Conservation (phyloP, 1,140 invertebrate genomes). For the Sinonovacula constricta region DNA sequence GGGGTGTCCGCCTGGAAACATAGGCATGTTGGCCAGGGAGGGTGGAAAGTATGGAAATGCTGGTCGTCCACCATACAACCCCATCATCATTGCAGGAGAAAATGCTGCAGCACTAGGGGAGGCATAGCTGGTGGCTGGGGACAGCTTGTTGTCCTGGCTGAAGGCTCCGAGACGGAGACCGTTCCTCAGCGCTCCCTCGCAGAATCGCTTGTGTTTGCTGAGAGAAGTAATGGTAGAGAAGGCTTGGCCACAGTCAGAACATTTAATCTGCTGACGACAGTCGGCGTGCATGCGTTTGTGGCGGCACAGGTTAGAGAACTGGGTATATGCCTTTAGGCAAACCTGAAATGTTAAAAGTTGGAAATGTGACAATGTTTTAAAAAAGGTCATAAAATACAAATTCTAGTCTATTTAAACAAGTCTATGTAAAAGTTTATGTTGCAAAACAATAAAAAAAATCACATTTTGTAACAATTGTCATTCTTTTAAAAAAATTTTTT, state of each 20-base stretch:
- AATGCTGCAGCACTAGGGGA: conserved; percentile 46
- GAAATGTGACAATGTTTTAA: too few relatives aligned
- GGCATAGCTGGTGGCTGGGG: conserved; percentile 40
- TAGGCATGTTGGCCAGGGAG: conserved; percentile 55
- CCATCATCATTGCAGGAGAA: conserved; percentile 59
- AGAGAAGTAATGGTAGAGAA: conserved; percentile 91
- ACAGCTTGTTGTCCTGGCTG: conserved; percentile 32
- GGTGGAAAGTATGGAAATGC: conserved; percentile 73
- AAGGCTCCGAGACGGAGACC: conserved; percentile 55
- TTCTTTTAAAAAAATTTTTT: too few relatives aligned
- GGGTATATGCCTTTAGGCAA: conserved; percentile 94
- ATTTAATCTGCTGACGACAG: conserved; percentile 83
- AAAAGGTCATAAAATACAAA: too few relatives aligned
- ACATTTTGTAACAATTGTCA: too few relatives aligned
- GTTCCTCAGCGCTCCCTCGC: conserved; percentile 79
- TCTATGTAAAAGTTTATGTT: too few relatives aligned
- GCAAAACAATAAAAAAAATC: too few relatives aligned
- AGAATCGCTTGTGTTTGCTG: conserved; percentile 82
- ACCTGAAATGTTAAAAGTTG: too few relatives aligned
- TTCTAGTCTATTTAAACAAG: too few relatives aligned
- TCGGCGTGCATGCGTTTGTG: conserved; percentile 99
- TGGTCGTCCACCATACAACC: conserved; percentile 61
- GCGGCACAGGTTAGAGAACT: conserved; percentile 99
- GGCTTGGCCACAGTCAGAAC: conserved; percentile 93
- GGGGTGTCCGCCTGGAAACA: conserved; percentile 55